Evolutionary conservation across 2,888 invertebrate genomes (phyloP).

Genomic region (Meiosimyza decipiens): DNA sequence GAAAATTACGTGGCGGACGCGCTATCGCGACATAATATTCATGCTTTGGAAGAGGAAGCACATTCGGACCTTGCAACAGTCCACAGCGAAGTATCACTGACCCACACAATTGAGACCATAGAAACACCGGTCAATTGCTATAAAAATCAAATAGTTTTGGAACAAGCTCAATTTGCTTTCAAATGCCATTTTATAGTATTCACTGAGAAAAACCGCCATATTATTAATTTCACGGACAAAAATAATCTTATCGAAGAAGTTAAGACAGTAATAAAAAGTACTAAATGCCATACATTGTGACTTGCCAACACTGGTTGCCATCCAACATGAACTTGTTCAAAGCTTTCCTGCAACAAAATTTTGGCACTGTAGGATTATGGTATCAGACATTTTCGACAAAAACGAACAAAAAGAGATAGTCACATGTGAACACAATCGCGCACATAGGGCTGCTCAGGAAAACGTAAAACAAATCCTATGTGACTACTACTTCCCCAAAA

Average conservation of each 20-base stretch:
- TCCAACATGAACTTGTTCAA: slow-evolving; percentile 36
- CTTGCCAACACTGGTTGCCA: slow-evolving; percentile 29
- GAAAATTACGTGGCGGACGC: slow-evolving; percentile 40
- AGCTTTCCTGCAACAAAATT: slow-evolving; percentile 38
- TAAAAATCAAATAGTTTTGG: slow-evolving; percentile 44
- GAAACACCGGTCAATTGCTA: slow-evolving; percentile 47
- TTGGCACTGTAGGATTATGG: slow-evolving; percentile 31
- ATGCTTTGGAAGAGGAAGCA: slow-evolving; percentile 30
- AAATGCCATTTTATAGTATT: slow-evolving; percentile 36
- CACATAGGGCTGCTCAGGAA: slow-evolving; percentile 43
- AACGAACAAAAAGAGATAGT: slow-evolving; percentile 31
- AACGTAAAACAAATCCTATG: slow-evolving; percentile 44
- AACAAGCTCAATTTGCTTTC: slow-evolving; percentile 31
- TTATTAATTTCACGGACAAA: slow-evolving; percentile 35
- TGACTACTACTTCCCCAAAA: slow-evolving; percentile 38
- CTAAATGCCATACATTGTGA: slow-evolving; percentile 21
- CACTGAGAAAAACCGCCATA: slow-evolving; percentile 37
- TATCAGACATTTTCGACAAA: slow-evolving; percentile 7
- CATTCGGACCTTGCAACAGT: slow-evolving; percentile 24
- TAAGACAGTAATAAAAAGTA: slow-evolving; percentile 28
- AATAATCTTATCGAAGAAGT: slow-evolving; percentile 15
- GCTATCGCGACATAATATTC: slow-evolving; percentile 37
- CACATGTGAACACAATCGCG: slow-evolving; percentile 24
- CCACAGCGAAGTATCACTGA: slow-evolving; percentile 41
- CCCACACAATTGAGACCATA: slow-evolving; percentile 42